Percentiles rank a stretch among this genome's conserved stretches.
These are phyloP conservation scores for Nasonia vitripennis DNA, from an alignment of 1,140 invertebrate genomes.

Conservation along the genomic window DNA sequence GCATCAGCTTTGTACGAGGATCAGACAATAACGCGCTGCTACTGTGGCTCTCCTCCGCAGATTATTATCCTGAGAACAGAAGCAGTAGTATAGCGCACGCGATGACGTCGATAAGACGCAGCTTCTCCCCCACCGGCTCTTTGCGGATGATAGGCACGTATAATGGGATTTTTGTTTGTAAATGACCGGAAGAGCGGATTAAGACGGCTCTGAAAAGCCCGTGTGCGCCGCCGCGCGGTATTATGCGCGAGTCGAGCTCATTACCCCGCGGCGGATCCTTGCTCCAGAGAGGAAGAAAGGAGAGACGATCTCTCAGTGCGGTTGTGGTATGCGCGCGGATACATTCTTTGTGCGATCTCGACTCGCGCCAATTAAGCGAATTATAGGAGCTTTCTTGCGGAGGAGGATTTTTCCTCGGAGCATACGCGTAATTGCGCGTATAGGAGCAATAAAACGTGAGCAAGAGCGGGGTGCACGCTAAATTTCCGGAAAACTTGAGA, in stretches of 20 bases:
- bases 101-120: constrained; percentile 35
- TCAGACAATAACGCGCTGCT: constrained; percentile 26
- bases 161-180: constrained; percentile 25
- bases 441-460: neutral
- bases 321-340: no score
- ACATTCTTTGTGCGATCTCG: neutral
- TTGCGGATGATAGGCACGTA: neutral
- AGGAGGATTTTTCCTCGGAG: neutral
- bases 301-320: no score
- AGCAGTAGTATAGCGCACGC: neutral
- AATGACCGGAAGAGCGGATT: neutral
- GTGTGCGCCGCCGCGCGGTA: neutral
- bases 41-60: neutral
- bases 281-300: no score
- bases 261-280: neutral
- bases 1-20: constrained; percentile 8
- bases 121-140: neutral
- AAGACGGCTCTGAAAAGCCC: neutral
- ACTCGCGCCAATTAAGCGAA: neutral
- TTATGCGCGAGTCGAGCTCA: neutral
- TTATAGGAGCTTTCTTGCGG: neutral
- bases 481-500: neutral
- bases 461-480: neutral
- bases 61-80: neutral
- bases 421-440: neutral